A percentile compares a stretch with the other conserved stretches of the same genome.
These are phyloP conservation scores for Oligia latruncula DNA, from an alignment of 2,888 invertebrate species.

Conservation along the genomic window DNA sequence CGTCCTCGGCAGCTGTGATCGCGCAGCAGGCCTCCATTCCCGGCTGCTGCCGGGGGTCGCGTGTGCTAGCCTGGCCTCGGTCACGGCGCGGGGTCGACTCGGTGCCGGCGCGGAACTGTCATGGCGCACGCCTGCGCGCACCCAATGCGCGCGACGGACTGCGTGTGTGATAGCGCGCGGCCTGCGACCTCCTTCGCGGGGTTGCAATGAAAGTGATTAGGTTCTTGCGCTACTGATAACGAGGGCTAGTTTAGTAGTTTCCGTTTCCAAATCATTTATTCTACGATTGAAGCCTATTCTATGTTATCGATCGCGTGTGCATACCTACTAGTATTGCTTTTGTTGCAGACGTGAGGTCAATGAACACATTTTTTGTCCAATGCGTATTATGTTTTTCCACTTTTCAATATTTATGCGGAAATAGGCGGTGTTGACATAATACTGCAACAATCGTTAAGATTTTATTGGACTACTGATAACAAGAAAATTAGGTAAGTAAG, in stretches of 20 bases:
- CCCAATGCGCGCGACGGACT: conserved; percentile 79
- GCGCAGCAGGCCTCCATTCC: conserved; percentile 89
- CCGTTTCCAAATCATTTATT: conserved; percentile 68
- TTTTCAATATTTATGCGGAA: background rate
- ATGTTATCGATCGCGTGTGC: conserved; percentile 19
- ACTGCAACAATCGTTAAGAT: conserved; percentile 7
- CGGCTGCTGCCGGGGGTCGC: conserved; percentile 80
- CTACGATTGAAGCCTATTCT: conserved; percentile 59
- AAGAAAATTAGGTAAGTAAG: conserved; percentile 12
- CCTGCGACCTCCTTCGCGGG: conserved; percentile 84
- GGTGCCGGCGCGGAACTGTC: conserved; percentile 67
- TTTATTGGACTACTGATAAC: conserved; percentile 27
- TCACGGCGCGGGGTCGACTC: conserved; percentile 71
- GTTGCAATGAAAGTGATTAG: conserved; percentile 89
- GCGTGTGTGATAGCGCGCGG: conserved; percentile 79
- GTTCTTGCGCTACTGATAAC: conserved; percentile 87
- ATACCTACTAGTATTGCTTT: conserved; percentile 13
- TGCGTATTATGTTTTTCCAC: background rate
- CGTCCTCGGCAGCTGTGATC: conserved; percentile 87
- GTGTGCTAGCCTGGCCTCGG: conserved; percentile 66
- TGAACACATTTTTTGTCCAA: conserved; percentile 28
- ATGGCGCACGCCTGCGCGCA: conserved; percentile 79
- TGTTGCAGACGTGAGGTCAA: conserved; percentile 25
- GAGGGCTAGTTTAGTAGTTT: conserved; percentile 76
- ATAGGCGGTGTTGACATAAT: background rate